phyloP scores from a whole-genome alignment of 1,140 invertebrate genomes.

The Dendrolimus punctatus region DNA sequence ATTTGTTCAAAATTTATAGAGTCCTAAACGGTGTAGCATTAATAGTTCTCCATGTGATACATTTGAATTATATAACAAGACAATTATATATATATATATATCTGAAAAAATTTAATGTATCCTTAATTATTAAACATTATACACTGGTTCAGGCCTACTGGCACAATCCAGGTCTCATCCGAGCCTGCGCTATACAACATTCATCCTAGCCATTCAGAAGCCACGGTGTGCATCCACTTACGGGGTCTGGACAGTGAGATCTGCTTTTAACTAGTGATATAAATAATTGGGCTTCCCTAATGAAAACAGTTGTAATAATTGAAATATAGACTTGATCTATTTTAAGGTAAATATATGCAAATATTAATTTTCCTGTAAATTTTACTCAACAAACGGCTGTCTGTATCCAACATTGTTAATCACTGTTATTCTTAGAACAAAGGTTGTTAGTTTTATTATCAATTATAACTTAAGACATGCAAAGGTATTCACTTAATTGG shows the following conservation, averaged over 20 bases:
- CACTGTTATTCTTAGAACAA: slow-evolving; percentile 19
- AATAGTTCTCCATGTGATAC: slow-evolving; percentile 56
- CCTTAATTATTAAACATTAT: slow-evolving; percentile 66
- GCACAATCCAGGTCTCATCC: slow-evolving; percentile 32
- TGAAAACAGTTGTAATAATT: not conserved
- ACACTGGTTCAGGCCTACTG: slow-evolving; percentile 61
- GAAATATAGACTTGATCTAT: slow-evolving; percentile 16
- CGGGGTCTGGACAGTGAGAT: slow-evolving; percentile 31
- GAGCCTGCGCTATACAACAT: slow-evolving; percentile 34
- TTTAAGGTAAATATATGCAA: slow-evolving; percentile 20
- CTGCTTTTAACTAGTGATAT: slow-evolving; percentile 3
- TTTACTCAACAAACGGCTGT: slow-evolving; percentile 38
- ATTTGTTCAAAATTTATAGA: slow-evolving; percentile 51
- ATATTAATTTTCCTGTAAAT: slow-evolving; percentile 30
- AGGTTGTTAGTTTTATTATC: slow-evolving; percentile 18
- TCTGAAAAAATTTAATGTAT: slow-evolving; percentile 70
- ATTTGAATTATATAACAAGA: slow-evolving; percentile 70
- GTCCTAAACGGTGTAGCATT: slow-evolving; percentile 48
- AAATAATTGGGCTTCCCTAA: not conserved
- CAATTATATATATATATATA: slow-evolving; percentile 62
- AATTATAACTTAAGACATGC: slow-evolving; percentile 8
- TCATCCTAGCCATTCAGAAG: slow-evolving; percentile 53
- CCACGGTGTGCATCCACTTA: slow-evolving; percentile 3
- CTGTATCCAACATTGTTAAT: slow-evolving; percentile 36
- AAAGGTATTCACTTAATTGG: slow-evolving; percentile 13